Base-by-base conservation (phyloP, 2,113 vertebrate species). In the Corvus moneduloides region DNA sequence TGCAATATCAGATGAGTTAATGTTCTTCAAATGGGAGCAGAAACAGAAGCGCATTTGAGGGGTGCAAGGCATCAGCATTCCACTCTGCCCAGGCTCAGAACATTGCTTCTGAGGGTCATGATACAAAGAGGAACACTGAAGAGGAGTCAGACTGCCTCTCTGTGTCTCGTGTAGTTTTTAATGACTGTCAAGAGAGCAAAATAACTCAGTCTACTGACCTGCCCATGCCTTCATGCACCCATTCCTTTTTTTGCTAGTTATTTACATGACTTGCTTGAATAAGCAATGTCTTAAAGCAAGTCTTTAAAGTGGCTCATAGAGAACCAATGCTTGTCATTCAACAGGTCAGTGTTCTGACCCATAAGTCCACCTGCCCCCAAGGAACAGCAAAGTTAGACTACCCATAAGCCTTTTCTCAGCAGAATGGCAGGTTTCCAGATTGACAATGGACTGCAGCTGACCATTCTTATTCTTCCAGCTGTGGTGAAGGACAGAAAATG, bases 351-450 rank as follows among this genome's bases (percentile, higher is more conserved):
- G 0, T 35, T 83, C 75, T 51, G 30, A 35, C 41, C 51, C 14
- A 6, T 79, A 61, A 91, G 33, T 83, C 74, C 79, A 82, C 55
- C 56, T 87, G 88, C 11, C 91, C 68, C 68, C 77, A 79, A 82
- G 78, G 96, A 67, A 64, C 22, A 76, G 46, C 59, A 93, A 87
- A 66, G 76, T 90, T 90, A 87, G 68, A 83, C 76, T 43, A 87
- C 84, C 80, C 35, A 13, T 59, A 78, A 96, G 90, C 64, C 88
- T 96, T 93, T 92, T 35, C 89, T 96, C 94, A 84, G 11, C 27
- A 94, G 94, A 89, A 95, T 92, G 89, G 80, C 89, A 96, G 51
- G 37, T 97, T 96, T 95, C 81, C 91, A 95, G 89, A 74, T 14
- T 84, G 93, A 87, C 89, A 92, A 21, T 77, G 51, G 84, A 72